These are phyloP conservation scores for Cheilosia soror DNA, from an alignment of 2,888 invertebrate genomes.

Conservation along the genomic window DNA sequence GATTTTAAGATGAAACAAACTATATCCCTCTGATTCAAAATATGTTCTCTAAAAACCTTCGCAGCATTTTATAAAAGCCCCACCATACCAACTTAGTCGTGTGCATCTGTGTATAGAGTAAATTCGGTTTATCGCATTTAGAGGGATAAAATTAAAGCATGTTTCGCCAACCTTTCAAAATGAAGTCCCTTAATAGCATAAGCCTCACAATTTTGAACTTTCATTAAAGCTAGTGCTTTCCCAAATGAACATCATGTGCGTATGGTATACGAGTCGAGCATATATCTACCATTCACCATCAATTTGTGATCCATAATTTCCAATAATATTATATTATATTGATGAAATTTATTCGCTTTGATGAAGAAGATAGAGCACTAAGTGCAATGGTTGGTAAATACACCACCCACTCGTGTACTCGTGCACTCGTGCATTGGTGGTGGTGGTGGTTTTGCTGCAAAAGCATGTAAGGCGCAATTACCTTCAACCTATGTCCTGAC, in stretches of 20 bases:
- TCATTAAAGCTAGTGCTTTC: neutral
- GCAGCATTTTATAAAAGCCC: too few relatives aligned
- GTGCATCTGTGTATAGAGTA: too few relatives aligned
- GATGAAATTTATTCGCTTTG: constrained; percentile 24
- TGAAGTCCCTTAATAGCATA: neutral
- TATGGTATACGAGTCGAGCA: neutral
- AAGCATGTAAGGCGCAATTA: constrained; percentile 5
- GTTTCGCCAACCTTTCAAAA: too few relatives aligned
- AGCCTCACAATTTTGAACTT: neutral
- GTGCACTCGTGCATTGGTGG: too few relatives aligned
- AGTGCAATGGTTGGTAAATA: constrained; percentile 12
- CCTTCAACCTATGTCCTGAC: constrained; percentile 23
- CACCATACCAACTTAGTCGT: too few relatives aligned
- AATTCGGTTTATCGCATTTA: too few relatives aligned
- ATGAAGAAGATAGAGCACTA: constrained; percentile 22
- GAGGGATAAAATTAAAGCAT: too few relatives aligned
- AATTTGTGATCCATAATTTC: neutral
- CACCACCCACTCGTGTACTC: neutral
- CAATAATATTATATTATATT: constrained; percentile 10
- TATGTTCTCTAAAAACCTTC: too few relatives aligned
- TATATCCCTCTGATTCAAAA: too few relatives aligned
- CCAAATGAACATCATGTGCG: neutral
- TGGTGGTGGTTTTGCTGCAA: neutral
- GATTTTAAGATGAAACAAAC: too few relatives aligned
- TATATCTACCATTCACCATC: neutral